Percentiles rank a stretch among this genome's conserved stretches.
Conservation (phyloP, 2,888 invertebrate genomes). For the Neoscelio sp. region DNA sequence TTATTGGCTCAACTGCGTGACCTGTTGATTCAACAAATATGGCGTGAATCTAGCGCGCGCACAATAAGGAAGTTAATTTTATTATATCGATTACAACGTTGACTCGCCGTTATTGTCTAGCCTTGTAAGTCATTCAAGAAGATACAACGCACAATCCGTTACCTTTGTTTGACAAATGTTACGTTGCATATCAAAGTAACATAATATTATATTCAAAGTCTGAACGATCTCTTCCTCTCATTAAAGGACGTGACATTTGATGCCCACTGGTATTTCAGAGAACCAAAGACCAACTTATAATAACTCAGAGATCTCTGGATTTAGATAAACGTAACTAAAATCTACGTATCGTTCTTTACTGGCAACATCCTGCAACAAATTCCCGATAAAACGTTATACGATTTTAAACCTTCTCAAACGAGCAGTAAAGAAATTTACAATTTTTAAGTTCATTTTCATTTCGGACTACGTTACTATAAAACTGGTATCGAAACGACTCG, state of each 20-base stretch:
- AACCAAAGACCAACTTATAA: too few species aligned
- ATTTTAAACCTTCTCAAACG: too few species aligned
- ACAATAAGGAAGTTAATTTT: slow-evolving; percentile 51
- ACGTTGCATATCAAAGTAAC: neutral
- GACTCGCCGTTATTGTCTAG: neutral
- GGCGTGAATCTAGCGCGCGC: slow-evolving; percentile 8
- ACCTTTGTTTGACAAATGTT: slow-evolving; percentile 50
- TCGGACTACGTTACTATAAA: too few species aligned
- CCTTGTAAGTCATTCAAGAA: slow-evolving; percentile 28
- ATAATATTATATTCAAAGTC: neutral
- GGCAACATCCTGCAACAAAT: too few species aligned
- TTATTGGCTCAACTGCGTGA: slow-evolving; percentile 20
- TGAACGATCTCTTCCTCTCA: neutral
- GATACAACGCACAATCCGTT: slow-evolving; percentile 4
- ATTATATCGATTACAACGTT: slow-evolving; percentile 33
- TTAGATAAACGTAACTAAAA: too few species aligned
- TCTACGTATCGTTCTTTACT: too few species aligned
- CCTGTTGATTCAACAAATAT: slow-evolving; percentile 42
- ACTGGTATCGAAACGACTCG: slow-evolving; percentile 4
- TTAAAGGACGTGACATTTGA: slow-evolving; percentile 18
- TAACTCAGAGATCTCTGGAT: too few species aligned
- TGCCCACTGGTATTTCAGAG: neutral
- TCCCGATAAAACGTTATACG: too few species aligned
- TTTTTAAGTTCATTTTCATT: too few species aligned
- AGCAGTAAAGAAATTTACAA: too few species aligned